Conservation (phyloP, 30 jellyfish, hydroid and myxozoan species). For the Aurelia sp. region DNA sequence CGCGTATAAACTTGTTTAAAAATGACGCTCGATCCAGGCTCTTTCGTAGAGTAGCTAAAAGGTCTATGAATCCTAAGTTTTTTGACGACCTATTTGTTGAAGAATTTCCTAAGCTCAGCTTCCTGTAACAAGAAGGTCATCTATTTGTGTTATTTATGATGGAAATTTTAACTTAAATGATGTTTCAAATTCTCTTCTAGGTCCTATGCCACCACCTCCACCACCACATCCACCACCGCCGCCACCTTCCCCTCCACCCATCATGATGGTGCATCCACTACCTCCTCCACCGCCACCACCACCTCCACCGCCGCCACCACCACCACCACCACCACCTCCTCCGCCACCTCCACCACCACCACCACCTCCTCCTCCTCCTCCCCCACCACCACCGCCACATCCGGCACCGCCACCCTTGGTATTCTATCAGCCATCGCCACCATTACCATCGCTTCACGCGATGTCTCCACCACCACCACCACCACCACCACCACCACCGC, state of each 20-base stretch:
- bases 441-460: too few species aligned
- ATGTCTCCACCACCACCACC: background rate
- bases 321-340: constrained; percentile 80
- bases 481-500: constrained; percentile 58
- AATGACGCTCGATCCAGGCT: too few species aligned
- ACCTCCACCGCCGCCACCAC: constrained; percentile 72
- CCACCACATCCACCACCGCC: constrained; percentile 20
- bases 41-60: too few species aligned
- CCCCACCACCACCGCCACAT: constrained; percentile 61
- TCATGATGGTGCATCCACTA: constrained; percentile 10
- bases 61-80: too few species aligned
- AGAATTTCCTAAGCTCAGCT: too few species aligned
- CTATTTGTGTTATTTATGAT: too few species aligned
- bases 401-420: constrained; percentile 42
- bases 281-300: constrained; percentile 55
- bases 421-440: background rate
- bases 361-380: constrained; percentile 65
- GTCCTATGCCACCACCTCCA: constrained; percentile 48
- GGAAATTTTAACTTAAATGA: too few species aligned
- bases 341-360: constrained; percentile 77
- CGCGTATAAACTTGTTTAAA: too few species aligned
- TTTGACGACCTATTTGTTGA: too few species aligned
- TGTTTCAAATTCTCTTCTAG: background rate
- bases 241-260: constrained; percentile 47
- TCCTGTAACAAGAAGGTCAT: too few species aligned